Base-by-base conservation (phyloP, 1,140 invertebrate genomes). In the Lasaia peninsularis region DNA sequence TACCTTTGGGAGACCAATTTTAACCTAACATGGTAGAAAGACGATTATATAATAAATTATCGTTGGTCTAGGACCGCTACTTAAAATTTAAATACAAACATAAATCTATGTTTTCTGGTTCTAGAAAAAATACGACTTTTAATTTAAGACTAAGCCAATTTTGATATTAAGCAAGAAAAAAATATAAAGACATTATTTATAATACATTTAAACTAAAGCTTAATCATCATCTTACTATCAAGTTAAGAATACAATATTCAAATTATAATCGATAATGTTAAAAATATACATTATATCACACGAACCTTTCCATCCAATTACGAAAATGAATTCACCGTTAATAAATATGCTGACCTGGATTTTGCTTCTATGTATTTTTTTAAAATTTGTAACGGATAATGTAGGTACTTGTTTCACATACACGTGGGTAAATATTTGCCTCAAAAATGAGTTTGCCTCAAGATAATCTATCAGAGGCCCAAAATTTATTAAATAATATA, bases 231-330 rank as follows among this genome's bases (percentile, higher is more conserved):
- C 21, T 37, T 32, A 10, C 12, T 44, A 40, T 55, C 40, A 53
- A 9, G 16, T 53, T 35, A 55, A 18, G 3, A 57, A 57, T 54
- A 59, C 33, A 52, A 28, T 52, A 7, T 40, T 18, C 57, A 49
- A 53, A 60, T 64, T 52, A 62, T 65, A 60, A 73, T 60, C 57
- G 73, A 75, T 73, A 72, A 71, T 73, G 70, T 73, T 68, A 69
- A 69, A 72, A 80, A 75, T 79, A 77, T 86, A 86, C 78, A 79
- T 72, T 80, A 78, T 83, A 84, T 84, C 80, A 84, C 80, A 82
- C 80, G 60, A 72, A 71, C 71, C 67, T 68, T 59, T 60, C 65
- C 61, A 67, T 73, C 60, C 61, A 53, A 58, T 53, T 14, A 20
- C 28, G 2, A 52, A 53, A 52, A 50, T 48, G 11, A 28, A 28